Conservation (phyloP, 2,797 vertebrate genomes). For the Notolabrus celidotus region DNA sequence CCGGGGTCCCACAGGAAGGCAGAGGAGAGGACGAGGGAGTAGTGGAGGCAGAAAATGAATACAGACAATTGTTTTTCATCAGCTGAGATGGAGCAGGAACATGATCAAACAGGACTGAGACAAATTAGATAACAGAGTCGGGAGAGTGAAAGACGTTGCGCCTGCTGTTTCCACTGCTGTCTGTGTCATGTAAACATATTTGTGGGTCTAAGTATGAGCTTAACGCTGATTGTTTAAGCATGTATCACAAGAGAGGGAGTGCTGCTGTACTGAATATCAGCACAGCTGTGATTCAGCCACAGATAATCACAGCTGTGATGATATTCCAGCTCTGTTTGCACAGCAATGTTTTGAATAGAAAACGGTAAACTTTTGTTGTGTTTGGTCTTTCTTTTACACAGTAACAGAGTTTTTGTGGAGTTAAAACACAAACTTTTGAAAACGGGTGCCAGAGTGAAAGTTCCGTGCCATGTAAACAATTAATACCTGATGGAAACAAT, state of each 20-base stretch:
- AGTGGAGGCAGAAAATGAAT: conserved; percentile 60
- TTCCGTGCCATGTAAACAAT: too few relatives aligned
- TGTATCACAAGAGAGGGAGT: background rate
- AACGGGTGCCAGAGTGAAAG: too few relatives aligned
- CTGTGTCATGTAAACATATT: conserved; percentile 35
- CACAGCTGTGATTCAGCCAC: background rate
- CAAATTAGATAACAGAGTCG: conserved; percentile 59
- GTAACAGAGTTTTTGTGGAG: too few relatives aligned
- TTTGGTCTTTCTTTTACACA: too few relatives aligned
- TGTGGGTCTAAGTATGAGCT: conserved; percentile 41
- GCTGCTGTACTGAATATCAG: background rate
- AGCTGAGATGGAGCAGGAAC: conserved; percentile 56
- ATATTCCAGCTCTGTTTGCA: background rate
- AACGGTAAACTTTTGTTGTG: too few relatives aligned
- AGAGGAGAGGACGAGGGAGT: conserved; percentile 42
- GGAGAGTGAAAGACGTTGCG: conserved; percentile 34
- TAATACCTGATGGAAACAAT: too few relatives aligned
- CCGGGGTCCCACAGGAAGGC: conserved; percentile 63
- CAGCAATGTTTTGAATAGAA: too few relatives aligned
- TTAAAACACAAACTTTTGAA: too few relatives aligned
- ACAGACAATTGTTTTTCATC: conserved; percentile 73
- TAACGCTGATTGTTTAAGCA: background rate
- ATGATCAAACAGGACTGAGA: conserved; percentile 62
- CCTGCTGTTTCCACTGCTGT: conserved; percentile 21
- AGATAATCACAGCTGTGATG: background rate